Conservation (phyloP, 2,888 invertebrate species). For the Macropis europaea region DNA sequence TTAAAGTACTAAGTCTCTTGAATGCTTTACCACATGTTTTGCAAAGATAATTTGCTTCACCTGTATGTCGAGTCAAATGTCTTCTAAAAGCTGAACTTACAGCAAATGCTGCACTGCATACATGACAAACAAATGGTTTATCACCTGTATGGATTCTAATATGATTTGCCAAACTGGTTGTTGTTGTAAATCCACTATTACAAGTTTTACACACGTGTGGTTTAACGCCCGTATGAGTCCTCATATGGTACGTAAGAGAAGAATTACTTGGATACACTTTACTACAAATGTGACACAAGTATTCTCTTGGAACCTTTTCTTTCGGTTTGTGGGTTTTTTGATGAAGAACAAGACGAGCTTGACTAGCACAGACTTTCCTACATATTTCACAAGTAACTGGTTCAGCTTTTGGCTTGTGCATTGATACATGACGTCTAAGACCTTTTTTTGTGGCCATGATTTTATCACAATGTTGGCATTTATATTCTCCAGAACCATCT, state of each 20-base stretch:
- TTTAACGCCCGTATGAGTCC: slow-evolving; percentile 77
- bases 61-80: slow-evolving; percentile 77
- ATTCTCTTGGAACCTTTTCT: slow-evolving; percentile 76
- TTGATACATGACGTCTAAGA: slow-evolving; percentile 76
- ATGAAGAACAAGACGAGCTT: slow-evolving; percentile 75
- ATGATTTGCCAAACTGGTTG: slow-evolving; percentile 77
- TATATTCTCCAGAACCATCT: slow-evolving; percentile 72
- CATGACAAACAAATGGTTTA: slow-evolving; percentile 78
- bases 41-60: slow-evolving; percentile 78
- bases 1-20: slow-evolving; percentile 77
- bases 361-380: slow-evolving; percentile 77
- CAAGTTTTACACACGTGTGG: slow-evolving; percentile 78
- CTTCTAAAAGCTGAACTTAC: slow-evolving; percentile 77
- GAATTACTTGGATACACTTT: slow-evolving; percentile 79
- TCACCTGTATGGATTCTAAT: slow-evolving; percentile 78
- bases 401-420: slow-evolving; percentile 78
- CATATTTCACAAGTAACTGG: slow-evolving; percentile 77
- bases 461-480: slow-evolving; percentile 78
- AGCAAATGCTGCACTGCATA: slow-evolving; percentile 78
- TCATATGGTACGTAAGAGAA: slow-evolving; percentile 78
- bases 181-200: slow-evolving; percentile 78
- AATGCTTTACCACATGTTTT: slow-evolving; percentile 78
- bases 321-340: slow-evolving; percentile 78
- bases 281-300: slow-evolving; percentile 78
- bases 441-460: slow-evolving; percentile 77